Evolutionary conservation across 2,113 vertebrate genomes (phyloP).

Genomic region (Rhabdornis inornatus): DNA sequence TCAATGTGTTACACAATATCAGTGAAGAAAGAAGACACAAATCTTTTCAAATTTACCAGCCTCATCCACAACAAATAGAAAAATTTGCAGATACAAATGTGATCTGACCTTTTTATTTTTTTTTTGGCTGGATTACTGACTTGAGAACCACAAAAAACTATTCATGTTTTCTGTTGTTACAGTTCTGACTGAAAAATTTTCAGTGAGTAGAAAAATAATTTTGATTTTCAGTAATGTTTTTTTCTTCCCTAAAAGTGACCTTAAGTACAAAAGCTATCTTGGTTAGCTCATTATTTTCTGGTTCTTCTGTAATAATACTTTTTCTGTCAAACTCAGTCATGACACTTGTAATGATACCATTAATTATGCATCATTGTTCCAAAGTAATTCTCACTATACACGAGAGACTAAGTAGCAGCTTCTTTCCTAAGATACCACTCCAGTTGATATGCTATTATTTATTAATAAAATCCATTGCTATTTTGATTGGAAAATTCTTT

Average conservation of each 20-base stretch:
- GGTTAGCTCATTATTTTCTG: neutral
- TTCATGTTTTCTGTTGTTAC: neutral
- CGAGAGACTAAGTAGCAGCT: neutral
- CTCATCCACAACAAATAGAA: neutral
- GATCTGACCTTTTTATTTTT: neutral
- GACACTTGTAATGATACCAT: neutral
- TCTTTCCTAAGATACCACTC: neutral
- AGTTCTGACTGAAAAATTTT: neutral
- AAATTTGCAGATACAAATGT: neutral
- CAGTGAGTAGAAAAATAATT: neutral
- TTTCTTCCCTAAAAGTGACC: neutral
- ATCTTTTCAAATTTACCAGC: neutral
- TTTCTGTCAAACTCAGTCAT: neutral
- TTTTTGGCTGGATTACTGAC: neutral
- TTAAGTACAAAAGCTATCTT: neutral
- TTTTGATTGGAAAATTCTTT: neutral
- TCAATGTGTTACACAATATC: neutral
- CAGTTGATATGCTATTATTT: neutral
- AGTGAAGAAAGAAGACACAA: neutral
- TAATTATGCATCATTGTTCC: constrained; percentile 12
- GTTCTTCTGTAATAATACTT: neutral
- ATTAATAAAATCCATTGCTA: neutral
- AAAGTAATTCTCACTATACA: neutral
- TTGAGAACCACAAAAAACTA: neutral
- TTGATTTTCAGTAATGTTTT: neutral